Evolutionary conservation across 2,888 invertebrate species (phyloP).

Genomic region (Ametastegia equiseti): DNA sequence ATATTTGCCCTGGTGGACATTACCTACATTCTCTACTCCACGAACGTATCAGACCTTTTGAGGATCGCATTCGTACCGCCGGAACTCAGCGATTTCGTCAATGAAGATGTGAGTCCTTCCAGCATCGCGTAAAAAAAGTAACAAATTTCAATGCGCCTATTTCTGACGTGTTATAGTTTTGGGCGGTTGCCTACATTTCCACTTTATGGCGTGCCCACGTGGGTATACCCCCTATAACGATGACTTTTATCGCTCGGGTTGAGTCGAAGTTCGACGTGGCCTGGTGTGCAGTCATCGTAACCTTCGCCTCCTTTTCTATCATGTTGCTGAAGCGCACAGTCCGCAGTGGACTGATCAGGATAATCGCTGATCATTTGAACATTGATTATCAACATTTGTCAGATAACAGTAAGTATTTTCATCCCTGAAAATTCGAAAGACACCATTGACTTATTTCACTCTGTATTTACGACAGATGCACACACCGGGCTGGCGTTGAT

Average conservation of each 20-base stretch:
- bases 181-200: conserved; percentile 9
- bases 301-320: not conserved
- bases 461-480: not conserved
- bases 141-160: not conserved
- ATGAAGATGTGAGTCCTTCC: not conserved
- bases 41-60: not conserved
- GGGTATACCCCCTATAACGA: conserved; percentile 9
- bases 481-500: conserved; percentile 5
- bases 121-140: not conserved
- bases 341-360: not conserved
- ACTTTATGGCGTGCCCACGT: conserved; percentile 25
- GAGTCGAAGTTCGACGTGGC: conserved; percentile 10
- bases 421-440: not conserved
- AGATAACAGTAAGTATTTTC: not conserved
- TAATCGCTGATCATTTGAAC: conserved; percentile 7
- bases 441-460: not conserved
- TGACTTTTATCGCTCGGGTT: conserved; percentile 12
- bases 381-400: not conserved
- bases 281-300: conserved; percentile 1
- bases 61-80: conserved; percentile 15
- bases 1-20: not conserved
- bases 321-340: not conserved
- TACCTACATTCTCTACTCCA: not conserved
- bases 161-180: not conserved
- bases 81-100: conserved; percentile 3